Evolutionary conservation across 2,797 vertebrate species (phyloP).

Genomic region (Hirundo rustica): DNA sequence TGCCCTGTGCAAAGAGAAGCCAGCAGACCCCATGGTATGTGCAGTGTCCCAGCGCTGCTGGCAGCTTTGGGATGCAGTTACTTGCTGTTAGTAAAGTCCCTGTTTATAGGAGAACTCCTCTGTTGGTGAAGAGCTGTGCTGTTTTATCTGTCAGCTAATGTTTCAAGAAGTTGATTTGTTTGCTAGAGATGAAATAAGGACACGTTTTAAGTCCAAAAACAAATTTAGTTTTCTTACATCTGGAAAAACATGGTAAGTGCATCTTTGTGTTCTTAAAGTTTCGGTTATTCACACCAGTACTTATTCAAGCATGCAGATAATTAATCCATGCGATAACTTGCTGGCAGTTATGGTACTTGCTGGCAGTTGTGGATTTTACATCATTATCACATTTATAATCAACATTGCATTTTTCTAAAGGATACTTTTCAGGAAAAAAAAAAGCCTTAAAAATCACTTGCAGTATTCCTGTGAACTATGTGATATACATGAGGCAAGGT

Average conservation of each 20-base stretch:
- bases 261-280: neutral
- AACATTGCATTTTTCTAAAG: neutral
- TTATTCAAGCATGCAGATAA: neutral
- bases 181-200: neutral
- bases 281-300: neutral
- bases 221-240: neutral
- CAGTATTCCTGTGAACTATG: neutral
- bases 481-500: neutral
- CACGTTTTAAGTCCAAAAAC: neutral
- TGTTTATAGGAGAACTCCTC: fast-evolving
- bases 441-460: neutral
- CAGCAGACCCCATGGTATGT: constrained; percentile 88
- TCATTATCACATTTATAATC: neutral
- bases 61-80: neutral
- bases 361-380: neutral
- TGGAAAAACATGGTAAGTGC: neutral
- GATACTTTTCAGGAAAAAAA: neutral
- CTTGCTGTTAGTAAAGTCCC: neutral
- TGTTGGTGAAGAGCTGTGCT: neutral
- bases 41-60: neutral
- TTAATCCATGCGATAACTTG: neutral
- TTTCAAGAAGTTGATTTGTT: neutral
- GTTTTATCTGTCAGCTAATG: neutral
- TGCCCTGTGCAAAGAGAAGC: constrained; percentile 90
- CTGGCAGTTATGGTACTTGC: neutral